Conservation (phyloP, 2,113 vertebrate genomes). For the Odontesthes bonariensis region DNA sequence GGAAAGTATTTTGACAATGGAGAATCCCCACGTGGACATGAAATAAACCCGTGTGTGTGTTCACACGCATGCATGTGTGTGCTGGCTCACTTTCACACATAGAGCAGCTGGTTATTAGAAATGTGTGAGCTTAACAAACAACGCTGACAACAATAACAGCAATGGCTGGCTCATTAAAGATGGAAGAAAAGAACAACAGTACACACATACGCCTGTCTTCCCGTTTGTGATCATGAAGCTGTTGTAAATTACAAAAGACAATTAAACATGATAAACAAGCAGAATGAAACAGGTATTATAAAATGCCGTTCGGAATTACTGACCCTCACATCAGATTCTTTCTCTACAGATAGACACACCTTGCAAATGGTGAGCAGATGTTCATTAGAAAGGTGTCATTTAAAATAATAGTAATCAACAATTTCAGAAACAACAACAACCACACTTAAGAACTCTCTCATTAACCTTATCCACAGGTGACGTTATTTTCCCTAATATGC, state of each 20-base stretch:
- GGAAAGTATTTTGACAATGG: no score
- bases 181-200: conserved; percentile 68
- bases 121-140: conserved; percentile 67
- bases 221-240: conserved; percentile 50
- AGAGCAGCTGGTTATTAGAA: conserved; percentile 76
- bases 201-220: conserved; percentile 10
- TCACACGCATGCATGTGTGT: conserved; percentile 11
- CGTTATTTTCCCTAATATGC: conserved; percentile 36
- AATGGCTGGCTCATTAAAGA: conserved; percentile 61
- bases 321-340: conserved; percentile 51
- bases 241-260: conserved; percentile 64
- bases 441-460: conserved; percentile 17
- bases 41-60: neutral
- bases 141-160: conserved; percentile 57
- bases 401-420: conserved; percentile 64
- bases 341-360: conserved; percentile 27
- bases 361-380: conserved; percentile 58
- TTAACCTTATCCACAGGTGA: conserved; percentile 30
- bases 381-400: conserved; percentile 69
- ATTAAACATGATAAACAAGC: conserved; percentile 61
- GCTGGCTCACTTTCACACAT: conserved; percentile 29
- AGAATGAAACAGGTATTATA: conserved; percentile 38
- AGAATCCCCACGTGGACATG: no score
- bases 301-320: conserved; percentile 60
- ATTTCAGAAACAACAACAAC: conserved; percentile 38